phyloP scores from a whole-genome alignment of 2,113 vertebrate species.

The Hydropotes inermis region DNA sequence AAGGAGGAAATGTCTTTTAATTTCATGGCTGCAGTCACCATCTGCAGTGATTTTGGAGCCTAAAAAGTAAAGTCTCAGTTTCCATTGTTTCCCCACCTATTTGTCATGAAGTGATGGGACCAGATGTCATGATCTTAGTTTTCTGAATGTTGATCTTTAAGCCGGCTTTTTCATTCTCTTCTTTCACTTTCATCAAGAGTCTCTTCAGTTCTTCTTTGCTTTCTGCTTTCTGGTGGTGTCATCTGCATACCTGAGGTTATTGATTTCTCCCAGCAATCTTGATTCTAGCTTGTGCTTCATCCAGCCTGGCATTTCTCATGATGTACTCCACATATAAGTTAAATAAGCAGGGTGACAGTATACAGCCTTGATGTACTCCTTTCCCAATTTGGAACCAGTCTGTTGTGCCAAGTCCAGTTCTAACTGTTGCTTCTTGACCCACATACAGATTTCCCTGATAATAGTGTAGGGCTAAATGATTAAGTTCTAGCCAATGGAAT shows the following conservation, averaged over 20 bases:
- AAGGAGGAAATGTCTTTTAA: neutral
- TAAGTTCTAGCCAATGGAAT: neutral
- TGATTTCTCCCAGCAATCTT: neutral
- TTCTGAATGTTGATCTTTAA: neutral
- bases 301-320: neutral
- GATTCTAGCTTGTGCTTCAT: neutral
- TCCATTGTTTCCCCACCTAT: neutral
- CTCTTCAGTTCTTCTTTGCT: neutral
- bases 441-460: neutral
- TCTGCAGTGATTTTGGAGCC: neutral
- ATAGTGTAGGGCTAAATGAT: neutral
- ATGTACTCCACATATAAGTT: neutral
- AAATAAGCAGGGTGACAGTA: neutral
- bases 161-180: neutral
- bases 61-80: neutral
- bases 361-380: neutral
- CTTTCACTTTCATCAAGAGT: neutral
- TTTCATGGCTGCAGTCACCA: neutral
- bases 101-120: neutral
- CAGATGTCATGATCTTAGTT: neutral
- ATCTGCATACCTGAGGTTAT: neutral
- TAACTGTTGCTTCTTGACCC: neutral
- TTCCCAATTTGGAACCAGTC: neutral
- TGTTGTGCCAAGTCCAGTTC: neutral
- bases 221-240: neutral